Evolutionary conservation across 2,113 vertebrate genomes (phyloP), one percentile per base, ranked within the genome.

Genomic region (Capricornis sumatraensis): DNA sequence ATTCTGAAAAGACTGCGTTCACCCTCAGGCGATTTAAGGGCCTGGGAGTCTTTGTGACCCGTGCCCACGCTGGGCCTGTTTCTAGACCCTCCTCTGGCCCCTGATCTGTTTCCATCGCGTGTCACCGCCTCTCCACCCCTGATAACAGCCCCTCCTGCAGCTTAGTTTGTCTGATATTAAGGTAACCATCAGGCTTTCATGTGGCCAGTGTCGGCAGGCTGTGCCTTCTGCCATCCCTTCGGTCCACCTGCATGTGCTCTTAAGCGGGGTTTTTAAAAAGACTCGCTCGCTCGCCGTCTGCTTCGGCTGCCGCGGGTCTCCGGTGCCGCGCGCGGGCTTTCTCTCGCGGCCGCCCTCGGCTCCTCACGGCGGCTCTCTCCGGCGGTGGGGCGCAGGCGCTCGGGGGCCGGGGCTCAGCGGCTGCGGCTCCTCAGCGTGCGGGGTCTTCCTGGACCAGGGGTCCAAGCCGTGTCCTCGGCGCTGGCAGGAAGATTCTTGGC

Each of bases 221-320:
- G 28, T n/a, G 25, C 58, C 16, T 53, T 83, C 84, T 47, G 23
- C 5, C 0, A 28, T 25, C 14, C 33, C 85, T 67, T 55, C 57
- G 4, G 60, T 43, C 79, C 27, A 74, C 16, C 58, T 78, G n/a
- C 1, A 2, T 28, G 28, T 91, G 47, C 16, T 27, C 16, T 91
- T 78, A 40, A 71, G 60, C 71, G 67, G 67, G 27, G 6, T 9
- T 89, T 79, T 33, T 13, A 5, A 10, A 19, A n/a, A 21, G 64
- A 4, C 0, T 57, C 25, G 0, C 40, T 3, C 7, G 0, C 23
- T 74, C 14, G 2, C 36, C 36, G 36, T 36, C 36, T 36, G 36
- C 36, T 11, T 21, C 21, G 64, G 5, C n/a, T 11, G 17, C 64
- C 5, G n/a, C 5, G 64, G n/a, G n/a, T 71, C 17, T 71, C 0